Percentiles rank a stretch among this genome's conserved stretches.
Conservation (phyloP, 2,888 invertebrate species). For the Tachystola acroxantha region DNA sequence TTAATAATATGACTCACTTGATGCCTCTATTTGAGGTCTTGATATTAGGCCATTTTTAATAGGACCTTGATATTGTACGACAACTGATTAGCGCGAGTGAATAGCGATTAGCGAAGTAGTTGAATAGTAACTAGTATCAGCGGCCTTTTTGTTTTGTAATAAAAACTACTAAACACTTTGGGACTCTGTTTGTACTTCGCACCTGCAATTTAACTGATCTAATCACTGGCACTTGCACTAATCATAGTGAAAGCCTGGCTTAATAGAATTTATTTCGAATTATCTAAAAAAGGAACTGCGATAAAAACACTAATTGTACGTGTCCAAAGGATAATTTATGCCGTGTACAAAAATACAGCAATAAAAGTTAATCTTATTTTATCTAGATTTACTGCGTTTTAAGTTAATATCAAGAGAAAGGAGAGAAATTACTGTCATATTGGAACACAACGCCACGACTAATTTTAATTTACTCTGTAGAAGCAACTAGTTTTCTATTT, state of each 20-base stretch:
- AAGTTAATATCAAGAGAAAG: slow-evolving; percentile 38
- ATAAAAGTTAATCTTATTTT: slow-evolving; percentile 28
- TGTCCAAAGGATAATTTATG: slow-evolving; percentile 13
- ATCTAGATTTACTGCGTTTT: slow-evolving; percentile 30
- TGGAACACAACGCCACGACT: slow-evolving; percentile 47
- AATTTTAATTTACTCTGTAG: slow-evolving; percentile 48
- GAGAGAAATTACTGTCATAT: slow-evolving; percentile 28
- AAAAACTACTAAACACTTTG: too few relatives aligned
- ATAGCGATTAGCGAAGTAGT: too few relatives aligned
- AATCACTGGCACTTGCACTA: too few relatives aligned
- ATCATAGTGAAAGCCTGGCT: not conserved
- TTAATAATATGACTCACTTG: too few relatives aligned
- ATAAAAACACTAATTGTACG: not conserved
- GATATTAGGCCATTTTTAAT: too few relatives aligned
- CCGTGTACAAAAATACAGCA: slow-evolving; percentile 65
- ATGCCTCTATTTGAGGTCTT: too few relatives aligned
- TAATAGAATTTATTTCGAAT: not conserved
- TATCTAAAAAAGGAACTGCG: not conserved
- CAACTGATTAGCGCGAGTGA: too few relatives aligned
- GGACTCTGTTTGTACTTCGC: too few relatives aligned
- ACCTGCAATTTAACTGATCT: too few relatives aligned
- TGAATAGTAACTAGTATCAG: too few relatives aligned
- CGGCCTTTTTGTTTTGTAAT: too few relatives aligned
- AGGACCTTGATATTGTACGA: too few relatives aligned
- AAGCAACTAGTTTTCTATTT: slow-evolving; percentile 66